Conservation (phyloP, 1,140 invertebrate genomes). For the Eriocheir sinensis region DNA sequence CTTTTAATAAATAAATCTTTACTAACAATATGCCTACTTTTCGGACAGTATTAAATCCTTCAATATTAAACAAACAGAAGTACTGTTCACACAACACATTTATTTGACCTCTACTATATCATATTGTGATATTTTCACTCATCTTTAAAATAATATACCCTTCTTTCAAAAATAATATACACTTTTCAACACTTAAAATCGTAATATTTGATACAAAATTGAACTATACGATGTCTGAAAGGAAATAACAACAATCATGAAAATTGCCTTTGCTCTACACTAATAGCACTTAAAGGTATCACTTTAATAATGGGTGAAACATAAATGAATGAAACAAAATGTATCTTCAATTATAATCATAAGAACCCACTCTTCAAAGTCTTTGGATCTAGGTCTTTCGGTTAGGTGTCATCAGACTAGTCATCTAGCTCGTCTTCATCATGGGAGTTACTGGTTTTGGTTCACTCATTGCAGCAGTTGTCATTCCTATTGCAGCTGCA, state of each 20-base stretch:
- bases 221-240: background rate
- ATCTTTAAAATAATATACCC: conserved; percentile 1
- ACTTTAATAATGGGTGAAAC: too few relatives aligned
- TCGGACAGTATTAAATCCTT: background rate
- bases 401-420: background rate
- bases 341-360: background rate
- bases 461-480: conserved; percentile 23
- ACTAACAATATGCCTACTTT: background rate
- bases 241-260: conserved; percentile 15
- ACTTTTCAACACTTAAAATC: too few relatives aligned
- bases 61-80: background rate
- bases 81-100: conserved; percentile 13
- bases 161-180: too few relatives aligned
- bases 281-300: background rate
- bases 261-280: background rate
- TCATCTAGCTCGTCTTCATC: background rate
- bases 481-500: conserved; percentile 22
- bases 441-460: background rate
- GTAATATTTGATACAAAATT: conserved; percentile 17
- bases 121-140: conserved; percentile 16
- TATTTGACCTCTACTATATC: conserved; percentile 3
- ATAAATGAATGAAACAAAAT: background rate
- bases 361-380: background rate
- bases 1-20: background rate
- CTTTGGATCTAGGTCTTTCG: too few relatives aligned